phyloP scores from a whole-genome alignment of 2,888 invertebrate species.

The Nowickia ferox region DNA sequence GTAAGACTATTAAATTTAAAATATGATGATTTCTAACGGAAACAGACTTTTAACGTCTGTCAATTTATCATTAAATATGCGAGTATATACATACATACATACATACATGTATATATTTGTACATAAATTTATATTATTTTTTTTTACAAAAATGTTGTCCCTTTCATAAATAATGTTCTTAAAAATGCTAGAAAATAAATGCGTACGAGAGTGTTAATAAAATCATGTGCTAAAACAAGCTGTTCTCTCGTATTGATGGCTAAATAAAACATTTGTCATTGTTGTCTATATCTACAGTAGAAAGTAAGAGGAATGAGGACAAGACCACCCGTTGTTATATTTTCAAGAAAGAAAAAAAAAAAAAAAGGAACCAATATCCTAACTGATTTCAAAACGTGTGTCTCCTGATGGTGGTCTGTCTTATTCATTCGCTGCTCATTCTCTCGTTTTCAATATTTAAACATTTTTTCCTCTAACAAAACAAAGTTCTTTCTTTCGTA shows the following conservation, averaged over 20 bases:
- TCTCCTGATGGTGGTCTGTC: conserved; percentile 63
- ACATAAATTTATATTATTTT: background rate
- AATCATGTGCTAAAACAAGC: conserved; percentile 72
- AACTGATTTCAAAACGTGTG: conserved; percentile 73
- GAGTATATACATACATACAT: too few relatives aligned
- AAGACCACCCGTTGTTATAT: conserved; percentile 79
- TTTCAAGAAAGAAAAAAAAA: conserved; percentile 47
- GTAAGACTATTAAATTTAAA: conserved; percentile 58
- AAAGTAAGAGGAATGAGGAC: conserved; percentile 61
- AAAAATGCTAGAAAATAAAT: conserved; percentile 15
- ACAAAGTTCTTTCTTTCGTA: conserved; percentile 50
- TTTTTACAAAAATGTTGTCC: conserved; percentile 36
- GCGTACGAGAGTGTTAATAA: conserved; percentile 47
- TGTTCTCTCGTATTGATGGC: conserved; percentile 73
- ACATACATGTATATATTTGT: too few relatives aligned
- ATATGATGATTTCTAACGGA: conserved; percentile 63
- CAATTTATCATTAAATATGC: conserved; percentile 31
- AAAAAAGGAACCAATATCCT: conserved; percentile 76
- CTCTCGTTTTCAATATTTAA: conserved; percentile 34
- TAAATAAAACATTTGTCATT: conserved; percentile 81
- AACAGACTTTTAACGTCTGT: conserved; percentile 58
- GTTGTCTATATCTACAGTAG: conserved; percentile 71
- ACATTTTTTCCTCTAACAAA: conserved; percentile 30
- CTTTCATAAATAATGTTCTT: conserved; percentile 51
- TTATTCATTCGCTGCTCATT: conserved; percentile 20